Evolutionary conservation across 2,797 vertebrate genomes (phyloP).

Genomic region (Gambusia yucatana): DNA sequence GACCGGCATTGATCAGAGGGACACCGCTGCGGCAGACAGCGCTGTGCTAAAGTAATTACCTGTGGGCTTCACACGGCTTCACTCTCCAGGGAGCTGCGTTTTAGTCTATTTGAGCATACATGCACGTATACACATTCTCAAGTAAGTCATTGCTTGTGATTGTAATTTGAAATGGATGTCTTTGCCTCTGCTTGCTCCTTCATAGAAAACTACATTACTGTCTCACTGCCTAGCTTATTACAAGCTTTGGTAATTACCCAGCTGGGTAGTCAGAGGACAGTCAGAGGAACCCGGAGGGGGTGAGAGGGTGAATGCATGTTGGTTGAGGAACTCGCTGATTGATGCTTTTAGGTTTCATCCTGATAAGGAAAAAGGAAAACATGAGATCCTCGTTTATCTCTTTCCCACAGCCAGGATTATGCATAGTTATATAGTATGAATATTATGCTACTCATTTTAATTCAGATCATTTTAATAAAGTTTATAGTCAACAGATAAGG

Average conservation of each 20-base stretch:
- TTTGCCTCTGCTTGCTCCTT: conserved; percentile 29
- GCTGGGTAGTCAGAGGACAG: conserved; percentile 39
- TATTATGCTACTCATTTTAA: neutral
- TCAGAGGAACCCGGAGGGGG: conserved; percentile 15
- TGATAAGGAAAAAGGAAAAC: conserved; percentile 51
- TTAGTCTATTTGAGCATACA: conserved; percentile 20
- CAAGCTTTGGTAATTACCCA: conserved; percentile 63
- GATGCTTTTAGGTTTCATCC: conserved; percentile 59
- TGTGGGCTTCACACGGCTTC: conserved; percentile 35
- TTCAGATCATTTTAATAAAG: neutral
- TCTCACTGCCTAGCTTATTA: conserved; percentile 58
- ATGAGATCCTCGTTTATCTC: conserved; percentile 45
- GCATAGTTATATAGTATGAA: neutral
- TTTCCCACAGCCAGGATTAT: conserved; percentile 12
- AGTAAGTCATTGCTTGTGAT: conserved; percentile 12
- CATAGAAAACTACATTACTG: conserved; percentile 56
- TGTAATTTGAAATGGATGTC: conserved; percentile 65
- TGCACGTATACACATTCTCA: conserved; percentile 10
- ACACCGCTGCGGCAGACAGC: conserved; percentile 50
- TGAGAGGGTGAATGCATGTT: conserved; percentile 19
- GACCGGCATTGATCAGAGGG: conserved; percentile 63
- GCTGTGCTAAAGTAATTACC: conserved; percentile 68
- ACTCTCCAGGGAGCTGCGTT: conserved; percentile 35
- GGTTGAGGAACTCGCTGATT: conserved; percentile 52
- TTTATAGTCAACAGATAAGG: neutral